phyloP scores from a whole-genome alignment of 2,888 invertebrate species.

The Campoplex nolae region DNA sequence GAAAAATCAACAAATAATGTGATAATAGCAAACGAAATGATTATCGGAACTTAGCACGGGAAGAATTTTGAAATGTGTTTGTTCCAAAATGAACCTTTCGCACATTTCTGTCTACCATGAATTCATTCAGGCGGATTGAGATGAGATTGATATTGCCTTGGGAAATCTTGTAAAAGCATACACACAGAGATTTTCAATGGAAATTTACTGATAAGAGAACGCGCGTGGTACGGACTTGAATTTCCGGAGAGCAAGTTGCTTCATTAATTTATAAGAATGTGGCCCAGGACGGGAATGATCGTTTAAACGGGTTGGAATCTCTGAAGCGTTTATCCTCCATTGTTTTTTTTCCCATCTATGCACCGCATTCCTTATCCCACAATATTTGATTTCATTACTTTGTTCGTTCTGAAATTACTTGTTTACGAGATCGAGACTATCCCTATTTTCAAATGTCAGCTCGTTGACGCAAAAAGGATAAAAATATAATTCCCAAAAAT shows the following conservation, averaged over 20 bases:
- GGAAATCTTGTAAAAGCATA: not conserved
- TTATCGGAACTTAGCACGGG: not conserved
- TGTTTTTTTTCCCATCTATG: not conserved
- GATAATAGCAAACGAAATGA: not conserved
- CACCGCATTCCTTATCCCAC: not conserved
- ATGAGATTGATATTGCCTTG: not conserved
- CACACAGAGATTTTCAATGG: conserved; percentile 13
- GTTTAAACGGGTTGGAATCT: not conserved
- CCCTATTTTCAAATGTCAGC: too few species aligned
- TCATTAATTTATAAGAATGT: not conserved
- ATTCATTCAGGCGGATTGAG: conserved; percentile 1
- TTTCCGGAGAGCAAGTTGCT: not conserved
- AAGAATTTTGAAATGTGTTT: not conserved
- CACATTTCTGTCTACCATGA: not conserved
- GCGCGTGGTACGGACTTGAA: not conserved
- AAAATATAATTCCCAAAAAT: not conserved
- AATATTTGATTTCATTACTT: not conserved
- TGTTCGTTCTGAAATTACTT: not conserved
- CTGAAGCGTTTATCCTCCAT: not conserved
- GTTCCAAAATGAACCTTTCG: not conserved
- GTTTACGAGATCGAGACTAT: not conserved
- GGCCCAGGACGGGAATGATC: not conserved
- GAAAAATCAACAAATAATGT: not conserved
- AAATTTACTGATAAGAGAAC: conserved; percentile 2
- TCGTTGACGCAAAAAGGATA: too few species aligned